Conservation (phyloP, 2,888 invertebrate genomes). For the Mythimna pallens region DNA sequence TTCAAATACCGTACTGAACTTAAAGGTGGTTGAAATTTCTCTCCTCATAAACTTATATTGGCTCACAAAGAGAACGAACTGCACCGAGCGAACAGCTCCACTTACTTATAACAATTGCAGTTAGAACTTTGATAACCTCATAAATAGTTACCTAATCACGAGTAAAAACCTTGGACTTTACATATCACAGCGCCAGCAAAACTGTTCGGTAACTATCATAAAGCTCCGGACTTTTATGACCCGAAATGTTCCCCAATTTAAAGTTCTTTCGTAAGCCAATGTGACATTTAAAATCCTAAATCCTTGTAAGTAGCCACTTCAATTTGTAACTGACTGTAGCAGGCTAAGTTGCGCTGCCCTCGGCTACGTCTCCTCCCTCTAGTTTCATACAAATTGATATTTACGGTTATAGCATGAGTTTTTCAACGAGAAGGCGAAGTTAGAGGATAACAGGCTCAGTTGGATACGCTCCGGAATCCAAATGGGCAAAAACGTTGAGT, state of each 20-base stretch:
- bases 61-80: conserved; percentile 9
- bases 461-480: conserved; percentile 83
- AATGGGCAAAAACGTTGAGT: conserved; percentile 84
- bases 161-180: conserved; percentile 51
- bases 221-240: conserved; percentile 65
- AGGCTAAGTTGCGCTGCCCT: conserved; percentile 77
- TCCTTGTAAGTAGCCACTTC: conserved; percentile 82
- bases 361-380: conserved; percentile 82
- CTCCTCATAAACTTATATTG: conserved; percentile 27
- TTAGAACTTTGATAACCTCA: conserved; percentile 45
- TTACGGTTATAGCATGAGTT: conserved; percentile 90
- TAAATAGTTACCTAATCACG: conserved; percentile 55
- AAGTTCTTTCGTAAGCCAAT: conserved; percentile 74
- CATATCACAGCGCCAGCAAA: conserved; percentile 46
- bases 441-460: conserved; percentile 87
- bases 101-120: conserved; percentile 26
- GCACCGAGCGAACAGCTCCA: conserved; percentile 15
- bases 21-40: neutral
- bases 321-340: conserved; percentile 85
- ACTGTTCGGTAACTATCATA: conserved; percentile 52
- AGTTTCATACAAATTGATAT: conserved; percentile 91
- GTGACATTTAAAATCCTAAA: conserved; percentile 81
- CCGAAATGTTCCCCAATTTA: conserved; percentile 75
- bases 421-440: conserved; percentile 87
- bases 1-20: neutral